Conservation (phyloP, 1,140 invertebrate species). For the Zophobas morio region DNA sequence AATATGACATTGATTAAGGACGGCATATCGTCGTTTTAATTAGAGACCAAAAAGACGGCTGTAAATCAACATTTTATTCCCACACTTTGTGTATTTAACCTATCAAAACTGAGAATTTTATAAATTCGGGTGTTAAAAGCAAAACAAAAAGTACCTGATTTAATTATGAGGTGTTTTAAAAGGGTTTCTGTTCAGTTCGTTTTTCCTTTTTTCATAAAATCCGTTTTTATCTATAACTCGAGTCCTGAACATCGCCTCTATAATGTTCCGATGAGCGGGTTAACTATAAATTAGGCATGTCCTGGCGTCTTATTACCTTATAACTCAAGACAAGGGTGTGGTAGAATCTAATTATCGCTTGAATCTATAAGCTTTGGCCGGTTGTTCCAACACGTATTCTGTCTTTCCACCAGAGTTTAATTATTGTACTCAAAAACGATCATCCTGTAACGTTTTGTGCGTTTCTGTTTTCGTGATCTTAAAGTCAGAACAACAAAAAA, state of each 20-base stretch:
- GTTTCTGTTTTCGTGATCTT: too few species aligned
- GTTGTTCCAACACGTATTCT: slow-evolving; percentile 47
- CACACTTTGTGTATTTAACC: slow-evolving; percentile 49
- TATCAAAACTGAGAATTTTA: slow-evolving; percentile 24
- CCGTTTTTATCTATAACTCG: slow-evolving; percentile 45
- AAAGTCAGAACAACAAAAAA: too few species aligned
- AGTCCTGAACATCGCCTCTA: slow-evolving; percentile 49
- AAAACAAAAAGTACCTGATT: slow-evolving; percentile 51
- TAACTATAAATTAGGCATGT: slow-evolving; percentile 65
- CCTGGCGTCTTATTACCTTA: slow-evolving; percentile 64
- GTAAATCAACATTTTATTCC: slow-evolving; percentile 60
- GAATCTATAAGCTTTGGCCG: slow-evolving; percentile 62
- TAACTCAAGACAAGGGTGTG: slow-evolving; percentile 65
- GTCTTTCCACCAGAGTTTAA: slow-evolving; percentile 47
- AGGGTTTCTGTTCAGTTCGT: slow-evolving; percentile 45
- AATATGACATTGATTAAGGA: slow-evolving; percentile 62
- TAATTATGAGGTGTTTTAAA: slow-evolving; percentile 57
- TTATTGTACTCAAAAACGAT: slow-evolving; percentile 31
- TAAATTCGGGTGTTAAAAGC: slow-evolving; percentile 41
- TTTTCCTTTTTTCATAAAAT: slow-evolving; percentile 46
- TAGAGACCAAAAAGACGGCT: slow-evolving; percentile 51
- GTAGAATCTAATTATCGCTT: slow-evolving; percentile 63
- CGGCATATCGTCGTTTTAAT: slow-evolving; percentile 59
- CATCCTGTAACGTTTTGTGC: neutral
- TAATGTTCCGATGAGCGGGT: slow-evolving; percentile 60